These are phyloP conservation scores for Eilema griseolum DNA, from an alignment of 2,888 invertebrate genomes.

Conservation along the genomic window DNA sequence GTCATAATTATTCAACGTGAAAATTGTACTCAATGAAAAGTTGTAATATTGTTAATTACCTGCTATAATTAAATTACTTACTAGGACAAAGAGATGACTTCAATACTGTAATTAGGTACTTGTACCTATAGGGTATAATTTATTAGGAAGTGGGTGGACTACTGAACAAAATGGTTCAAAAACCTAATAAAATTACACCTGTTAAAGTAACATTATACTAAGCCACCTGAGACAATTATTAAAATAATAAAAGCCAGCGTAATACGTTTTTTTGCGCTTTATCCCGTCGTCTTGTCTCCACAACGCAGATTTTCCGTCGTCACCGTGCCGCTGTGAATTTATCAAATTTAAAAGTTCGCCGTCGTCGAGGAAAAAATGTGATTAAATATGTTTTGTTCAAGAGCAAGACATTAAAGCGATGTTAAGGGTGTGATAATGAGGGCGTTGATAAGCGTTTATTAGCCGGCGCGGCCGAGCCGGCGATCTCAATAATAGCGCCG, in stretches of 20 bases:
- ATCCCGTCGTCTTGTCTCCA: neutral
- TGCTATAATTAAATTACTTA: no score
- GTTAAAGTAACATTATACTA: neutral
- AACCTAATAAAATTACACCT: neutral
- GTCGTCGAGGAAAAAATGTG: slow-evolving; percentile 80
- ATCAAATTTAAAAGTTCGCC: slow-evolving; percentile 84
- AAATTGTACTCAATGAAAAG: no score
- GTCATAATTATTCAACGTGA: no score
- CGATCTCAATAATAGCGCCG: slow-evolving; percentile 76
- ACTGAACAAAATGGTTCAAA: no score
- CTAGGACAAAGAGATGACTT: no score
- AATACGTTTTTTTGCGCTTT: slow-evolving; percentile 2
- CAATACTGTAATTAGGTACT: no score
- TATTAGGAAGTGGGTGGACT: no score
- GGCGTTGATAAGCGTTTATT: slow-evolving; percentile 87
- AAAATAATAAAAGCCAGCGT: slow-evolving; percentile 5
- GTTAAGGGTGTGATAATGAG: slow-evolving; percentile 88
- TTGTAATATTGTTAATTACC: no score
- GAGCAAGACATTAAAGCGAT: slow-evolving; percentile 87
- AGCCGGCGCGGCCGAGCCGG: slow-evolving; percentile 75
- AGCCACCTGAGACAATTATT: slow-evolving; percentile 1
- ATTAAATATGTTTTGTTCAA: slow-evolving; percentile 88
- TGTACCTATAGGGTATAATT: no score
- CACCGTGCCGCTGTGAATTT: slow-evolving; percentile 62
- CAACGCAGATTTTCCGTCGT: slow-evolving; percentile 39